Evolutionary conservation across 2,888 invertebrate genomes (phyloP).

Genomic region (Priocnemis perturbator): DNA sequence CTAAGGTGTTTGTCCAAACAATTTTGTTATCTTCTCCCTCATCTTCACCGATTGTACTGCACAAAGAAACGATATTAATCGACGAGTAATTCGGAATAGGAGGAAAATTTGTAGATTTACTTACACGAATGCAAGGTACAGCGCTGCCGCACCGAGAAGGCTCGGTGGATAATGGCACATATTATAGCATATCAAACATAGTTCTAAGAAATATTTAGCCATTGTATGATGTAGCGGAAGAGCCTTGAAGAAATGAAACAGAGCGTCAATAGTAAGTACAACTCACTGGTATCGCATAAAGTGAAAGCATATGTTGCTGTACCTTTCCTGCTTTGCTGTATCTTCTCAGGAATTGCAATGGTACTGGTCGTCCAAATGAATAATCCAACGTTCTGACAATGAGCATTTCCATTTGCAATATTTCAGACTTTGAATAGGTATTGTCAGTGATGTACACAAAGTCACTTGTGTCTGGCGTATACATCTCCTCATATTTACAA

Average conservation of each 20-base stretch:
- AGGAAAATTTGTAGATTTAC: too few species aligned
- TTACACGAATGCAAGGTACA: conserved; percentile 84
- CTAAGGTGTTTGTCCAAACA: conserved; percentile 86
- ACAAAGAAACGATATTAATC: conserved; percentile 13
- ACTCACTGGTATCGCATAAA: neutral
- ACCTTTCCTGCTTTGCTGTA: conserved; percentile 79
- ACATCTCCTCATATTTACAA: conserved; percentile 96
- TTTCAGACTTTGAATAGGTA: conserved; percentile 86
- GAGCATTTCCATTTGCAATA: conserved; percentile 88
- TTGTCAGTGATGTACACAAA: conserved; percentile 95
- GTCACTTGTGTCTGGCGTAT: conserved; percentile 89
- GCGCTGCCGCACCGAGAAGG: conserved; percentile 87
- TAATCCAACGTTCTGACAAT: conserved; percentile 87
- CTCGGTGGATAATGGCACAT: conserved; percentile 89
- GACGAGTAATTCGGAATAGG: too few species aligned
- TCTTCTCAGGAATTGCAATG: conserved; percentile 92
- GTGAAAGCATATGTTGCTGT: conserved; percentile 14
- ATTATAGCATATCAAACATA: conserved; percentile 87
- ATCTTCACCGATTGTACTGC: conserved; percentile 67
- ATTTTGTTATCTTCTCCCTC: conserved; percentile 71
- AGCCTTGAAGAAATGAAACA: conserved; percentile 76
- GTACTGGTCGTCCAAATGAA: conserved; percentile 89
- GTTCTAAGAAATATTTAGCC: conserved; percentile 94
- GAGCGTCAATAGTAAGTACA: neutral
- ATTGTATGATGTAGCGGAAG: conserved; percentile 83